Base-by-base conservation (phyloP, 1,140 invertebrate genomes). In the Drosophila kohkoa region DNA sequence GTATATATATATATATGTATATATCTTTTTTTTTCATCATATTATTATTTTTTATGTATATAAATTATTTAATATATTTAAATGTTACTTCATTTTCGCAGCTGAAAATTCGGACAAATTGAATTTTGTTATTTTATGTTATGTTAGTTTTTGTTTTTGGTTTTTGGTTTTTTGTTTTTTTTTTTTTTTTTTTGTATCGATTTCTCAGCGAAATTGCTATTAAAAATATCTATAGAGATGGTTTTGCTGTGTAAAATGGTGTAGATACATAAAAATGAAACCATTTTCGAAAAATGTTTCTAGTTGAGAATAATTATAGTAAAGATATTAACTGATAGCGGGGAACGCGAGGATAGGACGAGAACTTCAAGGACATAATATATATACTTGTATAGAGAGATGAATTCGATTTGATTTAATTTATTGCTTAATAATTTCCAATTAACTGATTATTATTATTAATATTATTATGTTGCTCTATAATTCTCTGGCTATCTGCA, bases 231-330 rank as follows among this genome's bases (percentile, higher is more conserved):
- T 64, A 45, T 71, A 69, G 57, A 69, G 57, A 74, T 70, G 62
- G 8, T 41, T 63, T 48, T 55, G 25, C 46, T 68, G 54, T 68
- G 54, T 59, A 30, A 6, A 66, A 54, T 57, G 67, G 48, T 62
- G 28, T 35, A 43, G 45, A 70, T 54, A 60, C 51, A 63, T 55
- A 70, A 75, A 70, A 64, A 71, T 75, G 73, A 75, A 76, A 76
- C 73, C 73, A 71, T 71, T 76, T 60, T 65, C n/a, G 54, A 75
- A 71, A 52, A 54, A 58, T 58, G 38, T 43, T 64, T 41, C 38
- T 38, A 58, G 51, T 54, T 54, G 15, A 55, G 49, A 70, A 38
- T 38, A 51, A 68, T 35, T 70, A 45, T 25, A 43, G 45, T 48
- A 48, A 51, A 20, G n/a, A 30, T 35, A 32, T 32, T 1, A 54